These are phyloP conservation scores for Mastomys natalensis DNA, from an alignment of 2,113 vertebrate species.

Conservation along the genomic window DNA sequence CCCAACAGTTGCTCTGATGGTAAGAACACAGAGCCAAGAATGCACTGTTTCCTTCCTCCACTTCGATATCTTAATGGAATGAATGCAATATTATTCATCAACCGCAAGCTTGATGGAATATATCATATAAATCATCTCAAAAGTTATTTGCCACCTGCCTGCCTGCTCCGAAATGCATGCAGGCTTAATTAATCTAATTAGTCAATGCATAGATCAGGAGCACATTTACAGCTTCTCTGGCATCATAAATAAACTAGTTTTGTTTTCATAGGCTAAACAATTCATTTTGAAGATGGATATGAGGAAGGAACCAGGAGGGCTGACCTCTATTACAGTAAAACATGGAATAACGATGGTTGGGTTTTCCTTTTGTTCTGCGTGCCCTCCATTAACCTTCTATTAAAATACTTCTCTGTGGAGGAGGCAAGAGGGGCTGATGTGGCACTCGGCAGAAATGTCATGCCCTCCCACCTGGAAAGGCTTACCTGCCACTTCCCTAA, in stretches of 20 bases:
- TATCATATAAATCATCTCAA: conserved; percentile 85
- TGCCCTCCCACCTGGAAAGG: conserved; percentile 75
- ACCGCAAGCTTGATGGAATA: conserved; percentile 83
- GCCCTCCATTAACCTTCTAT: conserved; percentile 84
- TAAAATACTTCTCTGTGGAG: conserved; percentile 79
- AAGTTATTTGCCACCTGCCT: conserved; percentile 89
- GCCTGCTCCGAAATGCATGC: conserved; percentile 86
- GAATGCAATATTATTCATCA: conserved; percentile 85
- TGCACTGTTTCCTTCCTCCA: conserved; percentile 78
- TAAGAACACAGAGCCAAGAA: conserved; percentile 71
- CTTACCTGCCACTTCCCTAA: conserved; percentile 68
- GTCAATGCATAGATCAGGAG: conserved; percentile 88
- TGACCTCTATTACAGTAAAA: conserved; percentile 78
- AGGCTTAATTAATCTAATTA: conserved; percentile 91
- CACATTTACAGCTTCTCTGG: conserved; percentile 86
- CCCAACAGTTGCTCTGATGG: conserved; percentile 18
- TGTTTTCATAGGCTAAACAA: conserved; percentile 88
- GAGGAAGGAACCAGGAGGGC: conserved; percentile 74
- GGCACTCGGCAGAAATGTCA: conserved; percentile 65
- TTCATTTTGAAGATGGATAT: conserved; percentile 83
- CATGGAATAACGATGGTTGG: conserved; percentile 59
- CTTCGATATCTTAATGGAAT: conserved; percentile 79
- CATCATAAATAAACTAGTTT: conserved; percentile 88
- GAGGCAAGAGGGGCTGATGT: conserved; percentile 50
- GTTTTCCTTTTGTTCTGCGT: conserved; percentile 68